Evolutionary conservation across 2,797 vertebrate genomes (phyloP), one percentile per base, ranked within the genome.

Genomic region (Gymnocypris eckloni): DNA sequence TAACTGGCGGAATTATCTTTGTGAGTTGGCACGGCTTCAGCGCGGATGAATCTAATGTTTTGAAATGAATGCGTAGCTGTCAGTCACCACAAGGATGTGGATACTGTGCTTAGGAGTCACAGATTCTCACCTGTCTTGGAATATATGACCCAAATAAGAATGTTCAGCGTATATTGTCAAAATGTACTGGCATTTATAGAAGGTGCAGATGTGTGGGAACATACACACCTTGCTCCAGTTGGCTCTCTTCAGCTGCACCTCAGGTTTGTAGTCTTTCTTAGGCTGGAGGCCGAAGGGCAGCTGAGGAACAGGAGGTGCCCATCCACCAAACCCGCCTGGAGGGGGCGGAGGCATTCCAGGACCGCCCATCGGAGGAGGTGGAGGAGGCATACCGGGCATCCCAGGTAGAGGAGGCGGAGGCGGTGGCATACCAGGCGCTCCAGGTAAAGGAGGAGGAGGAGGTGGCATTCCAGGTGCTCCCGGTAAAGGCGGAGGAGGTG

Each of bases 191-290:
- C 4, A 39, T 59, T 78, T 22, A 22, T 18, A 59, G 20, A 4
- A 25, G 3, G 33, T 9, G 20, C 6, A 78, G 33, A 59, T 2
- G 0, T 54, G 20, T n/a, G 25, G 56, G 43, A 73, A 20, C 6
- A 2, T 71, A 52, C 66, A 90, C 88, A 98, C 98, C 97, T 98
- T 98, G 89, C 94, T 95, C 96, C 96, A 97, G 84, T 95, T 96
- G 88, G 95, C 95, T 81, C 96, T 96, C 91, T 94, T 94, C 83
- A 96, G 89, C 87, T 96, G 96, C 75, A 96, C 92, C 66, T 97
- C 96, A 82, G 96, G 96, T 86, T 96, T 96, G 92, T 96, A 96
- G 2, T 95, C 90, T 86, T 96, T 97, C 92, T 97, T 97, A 81
- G 96, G 95, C 83, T 93, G 80, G 6, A 96, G 94, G 80, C 96